Percentiles rank a stretch among this genome's conserved stretches.
phyloP scores from a whole-genome alignment of 2,888 invertebrate genomes.

The Tipula helvola region DNA sequence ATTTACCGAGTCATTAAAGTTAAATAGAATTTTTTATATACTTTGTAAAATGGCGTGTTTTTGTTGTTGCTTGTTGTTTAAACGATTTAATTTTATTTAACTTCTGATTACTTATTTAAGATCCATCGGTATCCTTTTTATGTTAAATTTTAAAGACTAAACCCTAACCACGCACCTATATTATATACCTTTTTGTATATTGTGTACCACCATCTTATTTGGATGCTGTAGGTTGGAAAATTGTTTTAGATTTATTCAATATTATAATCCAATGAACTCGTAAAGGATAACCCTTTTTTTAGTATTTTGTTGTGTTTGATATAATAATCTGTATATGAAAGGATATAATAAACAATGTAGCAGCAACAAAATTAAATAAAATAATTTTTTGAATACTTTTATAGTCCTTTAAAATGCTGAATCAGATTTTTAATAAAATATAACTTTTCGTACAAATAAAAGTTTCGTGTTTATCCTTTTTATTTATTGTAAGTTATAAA shows the following conservation, averaged over 20 bases:
- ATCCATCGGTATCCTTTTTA: not conserved
- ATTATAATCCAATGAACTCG: not conserved
- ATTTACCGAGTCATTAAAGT: not conserved
- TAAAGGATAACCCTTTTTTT: not conserved
- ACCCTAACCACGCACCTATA: not conserved
- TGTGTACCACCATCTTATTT: not conserved
- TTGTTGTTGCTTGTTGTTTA: not conserved
- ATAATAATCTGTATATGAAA: not conserved
- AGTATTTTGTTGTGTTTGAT: not conserved
- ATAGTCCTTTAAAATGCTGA: not conserved
- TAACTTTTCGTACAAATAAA: not conserved
- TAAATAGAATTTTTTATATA: not conserved
- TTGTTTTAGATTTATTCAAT: not conserved
- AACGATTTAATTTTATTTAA: not conserved
- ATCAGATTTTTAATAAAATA: not conserved
- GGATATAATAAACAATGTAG: not conserved
- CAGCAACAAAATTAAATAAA: not conserved
- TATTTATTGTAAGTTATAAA: not conserved
- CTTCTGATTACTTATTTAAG: not conserved
- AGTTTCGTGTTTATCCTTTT: too few species aligned
- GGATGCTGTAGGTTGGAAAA: not conserved
- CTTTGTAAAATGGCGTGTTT: not conserved
- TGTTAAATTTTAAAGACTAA: not conserved
- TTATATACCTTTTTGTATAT: not conserved
- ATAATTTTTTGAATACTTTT: not conserved